These are phyloP conservation scores for Lithophane socia DNA, from an alignment of 2,888 invertebrate species.

Conservation along the genomic window DNA sequence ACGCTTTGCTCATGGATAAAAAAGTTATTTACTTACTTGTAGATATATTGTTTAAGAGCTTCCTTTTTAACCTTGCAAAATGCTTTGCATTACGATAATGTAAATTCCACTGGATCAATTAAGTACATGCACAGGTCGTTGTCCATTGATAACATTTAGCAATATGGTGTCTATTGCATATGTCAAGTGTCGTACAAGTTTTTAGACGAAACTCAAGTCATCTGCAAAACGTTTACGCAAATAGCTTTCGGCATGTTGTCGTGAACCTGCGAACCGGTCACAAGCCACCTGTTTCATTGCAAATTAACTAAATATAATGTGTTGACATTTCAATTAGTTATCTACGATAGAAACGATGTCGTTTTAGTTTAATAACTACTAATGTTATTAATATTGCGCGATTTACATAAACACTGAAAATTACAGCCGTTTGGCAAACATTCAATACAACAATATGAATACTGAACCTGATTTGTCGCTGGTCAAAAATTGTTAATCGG, in stretches of 20 bases:
- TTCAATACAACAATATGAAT: conserved; percentile 33
- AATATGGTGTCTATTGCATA: conserved; percentile 49
- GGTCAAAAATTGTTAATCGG: background rate
- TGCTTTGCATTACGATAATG: conserved; percentile 4
- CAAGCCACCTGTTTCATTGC: conserved; percentile 74
- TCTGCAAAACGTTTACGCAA: conserved; percentile 67
- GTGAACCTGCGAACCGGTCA: conserved; percentile 73
- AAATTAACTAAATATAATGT: conserved; percentile 65
- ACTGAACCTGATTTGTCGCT: conserved; percentile 2
- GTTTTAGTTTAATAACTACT: conserved; percentile 42
- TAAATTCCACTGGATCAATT: conserved; percentile 19
- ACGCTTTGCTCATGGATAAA: background rate
- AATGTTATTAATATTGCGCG: conserved; percentile 35
- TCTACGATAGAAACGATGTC: conserved; percentile 29
- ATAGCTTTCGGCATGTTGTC: conserved; percentile 65
- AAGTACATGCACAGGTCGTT: conserved; percentile 25
- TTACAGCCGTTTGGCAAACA: conserved; percentile 39
- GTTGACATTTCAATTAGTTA: conserved; percentile 53
- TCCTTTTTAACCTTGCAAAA: conserved; percentile 5
- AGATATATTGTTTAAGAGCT: background rate
- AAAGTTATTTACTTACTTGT: conserved; percentile 5
- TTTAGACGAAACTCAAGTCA: conserved; percentile 61
- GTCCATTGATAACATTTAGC: conserved; percentile 57
- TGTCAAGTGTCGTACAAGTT: conserved; percentile 54
- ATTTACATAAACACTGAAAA: conserved; percentile 29